Percentiles rank a stretch among this genome's conserved stretches.
These are phyloP conservation scores for Orcinus orca DNA, from an alignment of 2,113 vertebrate species.

Conservation along the genomic window DNA sequence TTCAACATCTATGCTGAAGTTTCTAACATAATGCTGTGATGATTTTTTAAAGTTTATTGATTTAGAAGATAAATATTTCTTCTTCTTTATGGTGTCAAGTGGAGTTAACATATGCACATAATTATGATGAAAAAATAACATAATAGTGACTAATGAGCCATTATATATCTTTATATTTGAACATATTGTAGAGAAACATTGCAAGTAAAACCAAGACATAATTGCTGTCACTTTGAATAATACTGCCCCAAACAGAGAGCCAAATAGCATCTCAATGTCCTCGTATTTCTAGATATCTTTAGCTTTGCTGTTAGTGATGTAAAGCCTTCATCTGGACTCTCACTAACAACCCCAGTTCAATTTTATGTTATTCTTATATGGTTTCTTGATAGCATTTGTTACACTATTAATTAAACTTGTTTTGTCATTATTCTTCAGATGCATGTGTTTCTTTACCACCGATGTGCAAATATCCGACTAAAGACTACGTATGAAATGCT, in stretches of 20 bases:
- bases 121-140: conserved; percentile 33
- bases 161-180: conserved; percentile 26
- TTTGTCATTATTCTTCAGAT: neutral
- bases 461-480: neutral
- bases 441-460: neutral
- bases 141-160: neutral
- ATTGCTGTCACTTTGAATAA: conserved; percentile 33
- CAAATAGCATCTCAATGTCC: neutral
- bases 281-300: neutral
- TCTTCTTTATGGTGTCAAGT: neutral
- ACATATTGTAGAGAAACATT: neutral
- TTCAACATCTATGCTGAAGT: neutral
- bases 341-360: neutral
- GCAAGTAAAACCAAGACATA: neutral
- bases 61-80: neutral
- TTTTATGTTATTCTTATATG: neutral
- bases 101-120: neutral
- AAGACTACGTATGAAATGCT: neutral
- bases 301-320: neutral
- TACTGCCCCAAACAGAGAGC: neutral
- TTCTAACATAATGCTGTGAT: neutral
- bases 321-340: neutral
- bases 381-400: neutral
- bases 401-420: neutral
- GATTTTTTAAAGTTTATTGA: neutral